Base-by-base conservation (phyloP, 2,113 vertebrate genomes). In the Lampris incognitus region DNA sequence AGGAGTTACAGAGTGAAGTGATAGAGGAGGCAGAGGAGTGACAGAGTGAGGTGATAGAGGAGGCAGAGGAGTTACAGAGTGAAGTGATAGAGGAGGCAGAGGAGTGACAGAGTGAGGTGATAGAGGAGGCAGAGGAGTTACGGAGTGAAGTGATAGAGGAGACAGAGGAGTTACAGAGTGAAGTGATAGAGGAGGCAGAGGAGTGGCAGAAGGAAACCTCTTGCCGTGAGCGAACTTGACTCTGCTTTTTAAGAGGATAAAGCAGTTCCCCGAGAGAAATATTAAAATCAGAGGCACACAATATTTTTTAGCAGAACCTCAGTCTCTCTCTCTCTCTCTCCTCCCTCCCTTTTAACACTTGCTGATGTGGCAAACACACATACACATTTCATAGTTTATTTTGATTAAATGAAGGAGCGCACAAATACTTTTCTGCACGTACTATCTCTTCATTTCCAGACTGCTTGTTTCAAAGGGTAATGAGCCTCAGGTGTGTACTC, bases 241-340 rank as follows among this genome's bases (percentile, higher is more conserved):
- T 70, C 13, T 70, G 48, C 73, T 63, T 69, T 56, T 81, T 59
- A 72, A 70, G 54, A 67, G 72, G 58, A 84, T 77, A 60, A 85
- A 88, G 46, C 65, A 69, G 82, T 85, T 89, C 83, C 79, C 79
- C 76, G 68, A 77, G 69, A 87, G 79, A 79, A 70, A 78, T 67
- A 78, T 85, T 78, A 79, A 81, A 89, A 79, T 59, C 54, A 84
- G 59, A 72, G 40, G n/a, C 3, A 3, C 55, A 13, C 36, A 42
- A 24, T 64, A 61, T n/a, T 54, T 54, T 54, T 54, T 10, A 54
- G 9, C 7, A 44, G 38, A 62, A 9, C 66, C 49, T 61, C 50
- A 75, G 48, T 50, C 56, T 48, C 52, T 58, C 24, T 4, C 75
- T 42, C 61, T 71, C 69, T 40, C 46, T 48, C 50, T 67, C 38